Conservation (phyloP, 2,113 vertebrate species). For the Hymenochirus boettgeri region DNA sequence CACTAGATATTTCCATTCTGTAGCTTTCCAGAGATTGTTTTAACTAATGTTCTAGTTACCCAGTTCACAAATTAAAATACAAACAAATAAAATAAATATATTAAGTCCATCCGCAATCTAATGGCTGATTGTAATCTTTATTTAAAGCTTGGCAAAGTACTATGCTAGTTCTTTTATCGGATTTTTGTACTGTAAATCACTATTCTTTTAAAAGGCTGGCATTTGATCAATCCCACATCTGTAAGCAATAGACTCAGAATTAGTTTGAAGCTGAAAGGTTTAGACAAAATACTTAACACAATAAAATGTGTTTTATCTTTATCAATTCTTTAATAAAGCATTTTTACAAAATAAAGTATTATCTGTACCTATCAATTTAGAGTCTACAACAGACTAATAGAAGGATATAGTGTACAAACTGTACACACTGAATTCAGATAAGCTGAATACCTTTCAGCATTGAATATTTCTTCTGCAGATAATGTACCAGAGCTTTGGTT, state of each 20-base stretch:
- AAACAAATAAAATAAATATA: conserved; percentile 28
- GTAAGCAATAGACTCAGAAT: conserved; percentile 50
- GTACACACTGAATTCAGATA: too few species aligned
- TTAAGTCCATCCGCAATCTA: conserved; percentile 21
- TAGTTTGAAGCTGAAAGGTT: conserved; percentile 32
- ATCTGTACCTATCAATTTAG: too few species aligned
- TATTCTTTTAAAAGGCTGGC: conserved; percentile 57
- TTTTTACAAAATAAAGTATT: too few species aligned
- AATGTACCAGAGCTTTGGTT: too few species aligned
- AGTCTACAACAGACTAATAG: too few species aligned
- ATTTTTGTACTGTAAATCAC: conserved; percentile 52
- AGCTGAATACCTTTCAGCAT: too few species aligned
- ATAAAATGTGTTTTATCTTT: too few species aligned
- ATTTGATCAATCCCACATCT: conserved; percentile 61
- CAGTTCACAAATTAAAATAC: conserved; percentile 19
- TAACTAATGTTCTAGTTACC: conserved; percentile 9
- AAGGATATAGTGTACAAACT: too few species aligned
- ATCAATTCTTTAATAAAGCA: too few species aligned
- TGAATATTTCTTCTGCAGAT: too few species aligned
- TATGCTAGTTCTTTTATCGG: conserved; percentile 41
- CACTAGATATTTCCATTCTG: neutral
- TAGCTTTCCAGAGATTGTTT: neutral
- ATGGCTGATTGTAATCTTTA: conserved; percentile 23
- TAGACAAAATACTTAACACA: too few species aligned
- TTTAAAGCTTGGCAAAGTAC: conserved; percentile 40